Conservation (phyloP, 2,797 vertebrate genomes). For the Valencia hispanica region DNA sequence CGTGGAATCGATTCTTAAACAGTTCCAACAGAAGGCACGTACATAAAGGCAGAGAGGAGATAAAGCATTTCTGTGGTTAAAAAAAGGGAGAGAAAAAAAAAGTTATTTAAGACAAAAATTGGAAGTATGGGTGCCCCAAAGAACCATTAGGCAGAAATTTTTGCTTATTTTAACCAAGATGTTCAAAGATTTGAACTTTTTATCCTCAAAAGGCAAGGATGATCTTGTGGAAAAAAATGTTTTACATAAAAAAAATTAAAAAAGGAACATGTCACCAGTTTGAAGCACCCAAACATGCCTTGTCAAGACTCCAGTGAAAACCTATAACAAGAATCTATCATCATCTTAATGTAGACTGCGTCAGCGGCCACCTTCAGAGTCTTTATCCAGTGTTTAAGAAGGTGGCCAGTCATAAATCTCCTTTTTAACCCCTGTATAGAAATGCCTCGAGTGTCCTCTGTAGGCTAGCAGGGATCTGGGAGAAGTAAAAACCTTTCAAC, state of each 20-base stretch:
- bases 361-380: slow-evolving; percentile 56
- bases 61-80: slow-evolving; percentile 49
- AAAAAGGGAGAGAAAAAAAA: slow-evolving; percentile 25
- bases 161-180: slow-evolving; percentile 26
- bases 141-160: slow-evolving; percentile 40
- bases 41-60: slow-evolving; percentile 32
- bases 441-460: slow-evolving; percentile 35
- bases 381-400: slow-evolving; percentile 79
- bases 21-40: slow-evolving; percentile 34
- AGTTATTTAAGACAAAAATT: slow-evolving; percentile 27
- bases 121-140: slow-evolving; percentile 68
- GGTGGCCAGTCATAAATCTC: slow-evolving; percentile 74
- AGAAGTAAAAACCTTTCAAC: slow-evolving; percentile 53
- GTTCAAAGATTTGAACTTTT: slow-evolving; percentile 26
- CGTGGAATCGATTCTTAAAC: slow-evolving; percentile 57
- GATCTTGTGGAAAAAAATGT: slow-evolving; percentile 23
- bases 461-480: slow-evolving; percentile 42
- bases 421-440: background rate
- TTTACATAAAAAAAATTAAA: slow-evolving; percentile 27
- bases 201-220: slow-evolving; percentile 26
- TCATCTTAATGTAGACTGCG: slow-evolving; percentile 77
- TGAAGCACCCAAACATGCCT: slow-evolving; percentile 73
- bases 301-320: slow-evolving; percentile 81
- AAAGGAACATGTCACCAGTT: slow-evolving; percentile 46
- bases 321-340: slow-evolving; percentile 46